Conservation (phyloP, 2,888 invertebrate genomes). For the Dynastes hyllus region DNA sequence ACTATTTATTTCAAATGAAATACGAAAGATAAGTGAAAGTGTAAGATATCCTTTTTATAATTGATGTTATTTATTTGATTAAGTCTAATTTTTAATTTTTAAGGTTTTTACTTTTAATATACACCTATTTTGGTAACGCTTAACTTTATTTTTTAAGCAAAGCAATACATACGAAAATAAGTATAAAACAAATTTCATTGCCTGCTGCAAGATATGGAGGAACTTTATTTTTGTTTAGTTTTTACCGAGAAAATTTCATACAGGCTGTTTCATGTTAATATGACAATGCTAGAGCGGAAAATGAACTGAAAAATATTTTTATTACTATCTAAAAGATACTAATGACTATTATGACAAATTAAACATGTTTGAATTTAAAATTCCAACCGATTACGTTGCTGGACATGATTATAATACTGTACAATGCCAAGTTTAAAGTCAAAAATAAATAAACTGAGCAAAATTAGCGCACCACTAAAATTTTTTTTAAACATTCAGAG, state of each 20-base stretch:
- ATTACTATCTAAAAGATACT: too few relatives aligned
- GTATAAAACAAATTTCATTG: constrained; percentile 21
- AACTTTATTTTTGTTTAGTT: background rate
- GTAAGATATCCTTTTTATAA: background rate
- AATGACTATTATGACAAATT: too few relatives aligned
- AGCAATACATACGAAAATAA: constrained; percentile 43
- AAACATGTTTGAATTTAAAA: too few relatives aligned
- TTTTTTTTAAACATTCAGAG: too few relatives aligned
- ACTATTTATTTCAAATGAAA: constrained; percentile 20
- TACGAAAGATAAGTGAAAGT: background rate
- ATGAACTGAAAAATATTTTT: too few relatives aligned
- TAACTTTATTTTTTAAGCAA: constrained; percentile 17
- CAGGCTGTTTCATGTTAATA: background rate
- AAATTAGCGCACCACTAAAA: too few relatives aligned
- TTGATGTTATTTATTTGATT: constrained; percentile 30
- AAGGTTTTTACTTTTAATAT: constrained; percentile 7
- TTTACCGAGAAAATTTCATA: background rate
- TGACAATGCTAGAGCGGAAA: background rate
- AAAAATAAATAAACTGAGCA: too few relatives aligned
- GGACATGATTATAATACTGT: too few relatives aligned
- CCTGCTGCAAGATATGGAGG: constrained; percentile 12
- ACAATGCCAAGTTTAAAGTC: too few relatives aligned
- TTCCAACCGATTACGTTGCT: too few relatives aligned
- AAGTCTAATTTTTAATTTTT: background rate
- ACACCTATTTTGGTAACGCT: constrained; percentile 16